Evolutionary conservation across 2,888 invertebrate species (phyloP), one percentile per base, ranked within the genome.

Genomic region (Leptogaster cylindrica): DNA sequence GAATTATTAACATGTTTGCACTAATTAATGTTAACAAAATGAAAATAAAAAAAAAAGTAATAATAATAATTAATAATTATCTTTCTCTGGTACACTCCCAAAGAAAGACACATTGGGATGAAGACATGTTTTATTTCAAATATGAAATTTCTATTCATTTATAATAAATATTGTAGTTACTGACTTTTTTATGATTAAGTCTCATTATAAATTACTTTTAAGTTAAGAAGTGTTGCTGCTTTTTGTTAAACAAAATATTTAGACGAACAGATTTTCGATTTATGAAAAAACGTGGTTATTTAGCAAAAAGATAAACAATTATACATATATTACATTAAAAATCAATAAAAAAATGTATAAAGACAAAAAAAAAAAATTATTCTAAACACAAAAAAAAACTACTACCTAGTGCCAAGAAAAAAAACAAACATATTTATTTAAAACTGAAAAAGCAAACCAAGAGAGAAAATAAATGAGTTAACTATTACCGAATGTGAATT

Each of bases 371-470:
- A 61, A 61, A 41, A 23, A 41, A 44, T 27, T 61, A 39, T 61
- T 61, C 61, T 61, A 61, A 44, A 61, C 61, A 41, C 41, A 41
- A 44, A 61, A n/a, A n/a, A n/a, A 41, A 27, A 28, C 44, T 61
- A 61, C 44, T 61, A 61, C 44, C 41, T 61, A 61, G 61, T 61
- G 61, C 61, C 61, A 61, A 61, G 61, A 44, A 61, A 61, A n/a
- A n/a, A n/a, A n/a, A n/a, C n/a, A n/a, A n/a, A n/a, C n/a, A 61
- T 61, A 61, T 61, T 61, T 61, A 61, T 61, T 61, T 41, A 61
- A 44, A 44, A 28, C 27, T 61, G 28, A 61, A 51, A 12, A 25
- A 27, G 25, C 25, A 51, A 14, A 51, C 12, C 44, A 61, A 28
- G 27, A 41, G 33, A 55, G 36, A 23, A 36, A 61, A 44, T 44